Conservation (phyloP, 2,797 vertebrate genomes). For the Acanthurus lineatus region DNA sequence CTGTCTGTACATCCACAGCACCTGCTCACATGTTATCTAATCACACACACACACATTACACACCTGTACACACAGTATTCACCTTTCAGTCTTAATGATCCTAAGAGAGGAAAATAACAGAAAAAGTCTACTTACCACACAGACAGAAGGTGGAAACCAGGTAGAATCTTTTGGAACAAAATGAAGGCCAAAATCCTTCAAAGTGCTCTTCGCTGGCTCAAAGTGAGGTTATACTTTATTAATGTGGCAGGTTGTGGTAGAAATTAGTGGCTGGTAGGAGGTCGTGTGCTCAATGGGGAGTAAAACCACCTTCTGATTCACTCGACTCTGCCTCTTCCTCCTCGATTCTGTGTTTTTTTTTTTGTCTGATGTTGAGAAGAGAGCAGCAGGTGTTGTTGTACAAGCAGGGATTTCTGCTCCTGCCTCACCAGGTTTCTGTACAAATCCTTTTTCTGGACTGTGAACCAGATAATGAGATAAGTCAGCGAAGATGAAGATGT, state of each 20-base stretch:
- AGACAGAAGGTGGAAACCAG: constrained; percentile 8
- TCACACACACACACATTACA: not conserved
- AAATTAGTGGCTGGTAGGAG: constrained; percentile 42
- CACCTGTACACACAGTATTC: not conserved
- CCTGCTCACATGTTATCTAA: not conserved
- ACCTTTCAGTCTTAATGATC: not conserved
- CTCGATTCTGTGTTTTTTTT: not conserved
- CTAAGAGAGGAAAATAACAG: not conserved
- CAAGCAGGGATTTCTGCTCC: constrained; percentile 20
- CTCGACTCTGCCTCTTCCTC: constrained; percentile 9
- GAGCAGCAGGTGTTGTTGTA: constrained; percentile 61
- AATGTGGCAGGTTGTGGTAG: constrained; percentile 36
- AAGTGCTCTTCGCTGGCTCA: not conserved
- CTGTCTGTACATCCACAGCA: not conserved
- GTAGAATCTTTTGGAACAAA: constrained; percentile 5
- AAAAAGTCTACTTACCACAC: constrained; percentile 59
- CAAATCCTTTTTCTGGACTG: constrained; percentile 39
- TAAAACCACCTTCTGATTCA: constrained; percentile 44
- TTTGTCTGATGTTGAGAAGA: constrained; percentile 12
- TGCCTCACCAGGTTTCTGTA: constrained; percentile 6
- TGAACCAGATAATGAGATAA: constrained; percentile 10
- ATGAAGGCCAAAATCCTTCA: constrained; percentile 29
- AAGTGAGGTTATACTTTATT: constrained; percentile 22
- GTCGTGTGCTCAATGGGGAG: constrained; percentile 28
- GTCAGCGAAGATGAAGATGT: constrained; percentile 24